Evolutionary conservation across 2,113 vertebrate species (phyloP), one percentile per base, ranked within the genome.

Genomic region (Carassius carassius): DNA sequence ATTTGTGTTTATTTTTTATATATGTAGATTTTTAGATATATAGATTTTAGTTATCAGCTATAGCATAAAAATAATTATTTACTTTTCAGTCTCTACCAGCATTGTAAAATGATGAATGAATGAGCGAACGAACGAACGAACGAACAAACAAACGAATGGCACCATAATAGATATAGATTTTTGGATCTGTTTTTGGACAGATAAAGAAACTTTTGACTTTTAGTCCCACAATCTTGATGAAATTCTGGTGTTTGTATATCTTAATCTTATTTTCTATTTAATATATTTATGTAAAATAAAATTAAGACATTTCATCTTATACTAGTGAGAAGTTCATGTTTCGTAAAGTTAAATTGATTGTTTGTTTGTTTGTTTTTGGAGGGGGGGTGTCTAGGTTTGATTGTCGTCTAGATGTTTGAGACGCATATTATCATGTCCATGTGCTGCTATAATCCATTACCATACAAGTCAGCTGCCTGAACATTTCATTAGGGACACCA

Each of bases 401-500:
- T 86, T 84, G 84, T 21, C n/a, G 5, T 84, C 77, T 67, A 6
- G n/a, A 93, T 91, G 87, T 93, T 93, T 89, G 87, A 87, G 89
- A 89, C 56, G 87, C 88, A 87, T 87, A 92, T 93, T 91, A 91
- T 92, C 91, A 92, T 87, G 88, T 92, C 88, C 91, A 90, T 91
- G 91, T 86, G 88, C 92, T 91, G 92, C 92, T 93, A 92, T 92
- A 94, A 91, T 91, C 91, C 93, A 94, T 93, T 92, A 92, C 86
- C 87, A 87, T 91, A 60, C 47, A 51, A 86, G 89, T 84, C 51
- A 37, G 47, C 62, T 7, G 89, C 86, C 90, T 85, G 88, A 85
- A 85, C 93, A 89, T 93, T 95, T 94, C 92, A 95, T 95, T 95
- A 93, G 82, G 86, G 89, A 83, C 93, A 92, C 87, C 86, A 91